A percentile compares a stretch with the other conserved stretches of the same genome.
Evolutionary conservation across 2,888 invertebrate genomes (phyloP).

Genomic region (Caenorhabditis drosophilae): DNA sequence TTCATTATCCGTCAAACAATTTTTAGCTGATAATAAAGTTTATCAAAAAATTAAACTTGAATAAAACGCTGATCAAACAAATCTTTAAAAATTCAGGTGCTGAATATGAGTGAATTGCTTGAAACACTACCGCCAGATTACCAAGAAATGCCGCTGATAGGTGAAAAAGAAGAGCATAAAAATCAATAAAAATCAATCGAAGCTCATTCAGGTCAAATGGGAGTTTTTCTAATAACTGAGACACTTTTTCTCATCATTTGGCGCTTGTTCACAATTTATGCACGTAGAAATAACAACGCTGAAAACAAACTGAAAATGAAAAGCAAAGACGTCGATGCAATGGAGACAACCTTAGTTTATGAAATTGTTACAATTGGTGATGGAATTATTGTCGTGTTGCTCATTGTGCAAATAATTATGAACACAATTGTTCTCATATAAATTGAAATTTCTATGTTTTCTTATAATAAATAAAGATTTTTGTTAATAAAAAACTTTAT

Average conservation of each 20-base stretch:
- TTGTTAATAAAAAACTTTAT: too few species aligned
- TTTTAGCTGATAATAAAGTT: too few species aligned
- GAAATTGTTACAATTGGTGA: conserved; percentile 3
- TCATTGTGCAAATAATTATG: neutral
- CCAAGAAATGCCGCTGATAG: conserved; percentile 16
- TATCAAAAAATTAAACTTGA: too few species aligned
- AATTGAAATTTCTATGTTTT: too few species aligned
- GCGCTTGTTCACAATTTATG: conserved; percentile 2
- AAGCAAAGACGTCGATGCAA: too few species aligned
- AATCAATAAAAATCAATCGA: neutral
- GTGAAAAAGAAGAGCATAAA: conserved; percentile 9
- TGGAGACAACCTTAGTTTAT: neutral
- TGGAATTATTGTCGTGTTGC: neutral
- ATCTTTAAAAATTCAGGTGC: neutral
- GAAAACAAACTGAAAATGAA: too few species aligned
- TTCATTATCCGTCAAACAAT: too few species aligned
- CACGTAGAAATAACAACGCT: too few species aligned
- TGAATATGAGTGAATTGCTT: neutral
- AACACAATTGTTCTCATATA: neutral
- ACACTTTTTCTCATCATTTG: conserved; percentile 2
- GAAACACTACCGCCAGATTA: conserved; percentile 12
- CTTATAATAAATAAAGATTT: too few species aligned
- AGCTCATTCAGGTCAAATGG: conserved; percentile 4
- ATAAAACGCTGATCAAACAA: neutral
- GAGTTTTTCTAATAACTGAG: conserved; percentile 5